These are phyloP conservation scores for Nipponia nippon DNA, from an alignment of 2,113 vertebrate species.

Conservation along the genomic window DNA sequence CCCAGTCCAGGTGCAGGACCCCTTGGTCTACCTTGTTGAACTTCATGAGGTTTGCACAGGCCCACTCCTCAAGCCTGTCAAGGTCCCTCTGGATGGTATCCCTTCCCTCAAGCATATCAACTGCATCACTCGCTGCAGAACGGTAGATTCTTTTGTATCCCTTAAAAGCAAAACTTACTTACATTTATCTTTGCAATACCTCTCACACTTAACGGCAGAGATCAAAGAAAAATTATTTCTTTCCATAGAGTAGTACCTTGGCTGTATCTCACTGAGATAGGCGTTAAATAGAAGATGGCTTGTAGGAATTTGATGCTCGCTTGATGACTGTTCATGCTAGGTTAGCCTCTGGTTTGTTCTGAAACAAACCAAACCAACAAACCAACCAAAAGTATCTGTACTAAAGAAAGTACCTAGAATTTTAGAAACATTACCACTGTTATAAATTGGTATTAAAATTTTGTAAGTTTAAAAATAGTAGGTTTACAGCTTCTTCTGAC, in stretches of 20 bases:
- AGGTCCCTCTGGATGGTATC: not conserved
- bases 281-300: not conserved
- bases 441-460: not conserved
- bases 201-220: not conserved
- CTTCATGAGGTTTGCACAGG: accelerated
- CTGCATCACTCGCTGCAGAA: not conserved
- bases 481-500: not conserved
- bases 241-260: not conserved
- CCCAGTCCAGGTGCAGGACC: no score
- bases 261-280: not conserved
- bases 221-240: not conserved
- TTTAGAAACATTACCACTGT: not conserved
- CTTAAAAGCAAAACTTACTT: not conserved
- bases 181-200: not conserved
- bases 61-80: not conserved
- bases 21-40: no score
- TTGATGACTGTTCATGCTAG: not conserved
- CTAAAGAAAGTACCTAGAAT: not conserved
- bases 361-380: not conserved
- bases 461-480: not conserved
- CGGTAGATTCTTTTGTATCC: not conserved
- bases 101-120: not conserved
- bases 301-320: not conserved
- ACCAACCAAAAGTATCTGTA: not conserved
- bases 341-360: not conserved